Conservation (phyloP, 1,140 invertebrate genomes). For the Diorhabda sublineata region DNA sequence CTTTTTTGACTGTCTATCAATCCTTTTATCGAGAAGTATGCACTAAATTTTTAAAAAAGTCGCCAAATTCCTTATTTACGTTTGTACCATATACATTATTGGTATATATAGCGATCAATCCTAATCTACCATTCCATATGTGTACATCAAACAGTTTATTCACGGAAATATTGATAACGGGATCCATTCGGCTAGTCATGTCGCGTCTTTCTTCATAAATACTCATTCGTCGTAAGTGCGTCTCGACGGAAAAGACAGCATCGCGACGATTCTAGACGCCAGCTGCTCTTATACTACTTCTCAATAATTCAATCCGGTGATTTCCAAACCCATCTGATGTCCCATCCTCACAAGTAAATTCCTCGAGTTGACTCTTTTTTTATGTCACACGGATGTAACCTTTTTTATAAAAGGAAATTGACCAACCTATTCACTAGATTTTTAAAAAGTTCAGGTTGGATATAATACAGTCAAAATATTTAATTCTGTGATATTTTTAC, state of each 20-base stretch:
- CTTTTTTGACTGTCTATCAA: too few species aligned
- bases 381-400: slow-evolving; percentile 6
- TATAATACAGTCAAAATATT: too few species aligned
- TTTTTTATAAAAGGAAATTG: not conserved
- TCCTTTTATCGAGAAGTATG: too few species aligned
- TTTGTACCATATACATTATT: not conserved
- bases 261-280: slow-evolving; percentile 21
- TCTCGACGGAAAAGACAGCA: slow-evolving; percentile 22
- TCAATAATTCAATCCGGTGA: slow-evolving; percentile 29
- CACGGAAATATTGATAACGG: slow-evolving; percentile 20
- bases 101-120: not conserved
- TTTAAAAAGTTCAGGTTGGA: too few species aligned
- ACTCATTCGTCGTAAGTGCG: slow-evolving; percentile 26
- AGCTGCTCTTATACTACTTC: slow-evolving; percentile 24
- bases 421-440: too few species aligned
- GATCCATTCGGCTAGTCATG: slow-evolving; percentile 25
- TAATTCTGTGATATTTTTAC: too few species aligned
- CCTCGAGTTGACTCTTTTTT: not conserved
- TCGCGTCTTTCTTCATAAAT: slow-evolving; percentile 27
- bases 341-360: not conserved
- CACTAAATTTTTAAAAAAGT: too few species aligned
- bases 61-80: too few species aligned
- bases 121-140: not conserved
- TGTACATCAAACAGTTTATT: slow-evolving; percentile 8
- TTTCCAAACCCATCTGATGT: slow-evolving; percentile 29